These are phyloP conservation scores for Drosophila siamana DNA, from an alignment of 2,888 invertebrate genomes.

Conservation along the genomic window DNA sequence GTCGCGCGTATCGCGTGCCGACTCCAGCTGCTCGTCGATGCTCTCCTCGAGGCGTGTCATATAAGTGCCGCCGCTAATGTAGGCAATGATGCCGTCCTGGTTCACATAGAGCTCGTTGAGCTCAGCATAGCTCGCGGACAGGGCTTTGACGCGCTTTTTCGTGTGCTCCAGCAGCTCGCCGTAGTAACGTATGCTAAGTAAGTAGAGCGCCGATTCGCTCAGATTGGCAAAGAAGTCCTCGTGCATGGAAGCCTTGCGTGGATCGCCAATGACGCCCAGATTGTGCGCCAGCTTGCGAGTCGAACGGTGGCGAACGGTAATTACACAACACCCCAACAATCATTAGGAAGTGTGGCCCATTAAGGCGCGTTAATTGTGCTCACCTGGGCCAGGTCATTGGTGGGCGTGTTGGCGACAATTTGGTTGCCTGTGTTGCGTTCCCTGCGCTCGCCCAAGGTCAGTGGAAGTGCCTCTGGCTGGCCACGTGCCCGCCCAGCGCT, in stretches of 20 bases:
- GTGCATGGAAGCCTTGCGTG: constrained; percentile 83
- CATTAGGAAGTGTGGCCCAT: constrained; percentile 5
- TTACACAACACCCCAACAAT: constrained; percentile 1
- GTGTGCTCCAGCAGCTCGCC: constrained; percentile 83
- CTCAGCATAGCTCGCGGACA: constrained; percentile 78
- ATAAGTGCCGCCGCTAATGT: constrained; percentile 84
- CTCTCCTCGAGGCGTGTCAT: constrained; percentile 83
- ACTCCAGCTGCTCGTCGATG: constrained; percentile 83
- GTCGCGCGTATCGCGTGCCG: constrained; percentile 83
- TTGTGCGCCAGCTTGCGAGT: constrained; percentile 81
- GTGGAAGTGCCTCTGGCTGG: constrained; percentile 24
- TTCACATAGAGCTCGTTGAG: constrained; percentile 83
- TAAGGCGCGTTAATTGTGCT: constrained; percentile 60
- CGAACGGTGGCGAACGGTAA: constrained; percentile 7
- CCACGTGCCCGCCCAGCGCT: constrained; percentile 9
- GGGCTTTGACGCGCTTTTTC: constrained; percentile 76
- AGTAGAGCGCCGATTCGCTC: constrained; percentile 82
- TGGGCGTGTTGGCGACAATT: constrained; percentile 77
- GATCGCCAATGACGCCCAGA: constrained; percentile 81
- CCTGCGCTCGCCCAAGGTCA: constrained; percentile 18
- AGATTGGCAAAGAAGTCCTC: constrained; percentile 85
- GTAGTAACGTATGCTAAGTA: constrained; percentile 78
- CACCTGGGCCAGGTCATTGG: constrained; percentile 81
- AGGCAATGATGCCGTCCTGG: constrained; percentile 84
- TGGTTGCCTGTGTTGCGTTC: constrained; percentile 55